A percentile compares a stretch with the other conserved stretches of the same genome.
Evolutionary conservation across 2,797 vertebrate species (phyloP).

Genomic region (Amphiprion clarkii): DNA sequence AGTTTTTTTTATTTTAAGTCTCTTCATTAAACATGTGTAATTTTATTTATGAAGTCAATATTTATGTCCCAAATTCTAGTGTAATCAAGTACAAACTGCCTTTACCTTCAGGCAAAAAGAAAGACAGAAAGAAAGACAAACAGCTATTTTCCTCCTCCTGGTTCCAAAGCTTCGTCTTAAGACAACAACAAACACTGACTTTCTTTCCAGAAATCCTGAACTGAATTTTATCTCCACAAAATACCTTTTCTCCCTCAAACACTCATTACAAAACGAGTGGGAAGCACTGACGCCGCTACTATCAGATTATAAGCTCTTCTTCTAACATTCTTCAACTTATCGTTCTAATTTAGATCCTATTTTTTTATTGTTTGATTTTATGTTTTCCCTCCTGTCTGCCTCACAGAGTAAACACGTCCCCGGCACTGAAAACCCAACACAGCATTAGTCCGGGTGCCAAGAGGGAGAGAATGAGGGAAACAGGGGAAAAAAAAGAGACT

Average conservation of each 20-base stretch:
- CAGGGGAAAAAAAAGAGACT: slow-evolving; percentile 11
- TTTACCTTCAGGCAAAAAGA: no score
- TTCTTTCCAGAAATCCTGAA: no score
- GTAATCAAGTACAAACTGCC: no score
- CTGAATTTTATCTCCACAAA: no score
- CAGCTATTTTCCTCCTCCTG: no score
- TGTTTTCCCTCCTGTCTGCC: slow-evolving; percentile 1
- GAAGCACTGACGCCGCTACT: no score
- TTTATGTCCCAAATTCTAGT: neutral
- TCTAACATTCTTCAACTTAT: neutral
- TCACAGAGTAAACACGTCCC: slow-evolving; percentile 51
- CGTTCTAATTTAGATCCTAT: neutral
- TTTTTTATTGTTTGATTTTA: slow-evolving; percentile 1
- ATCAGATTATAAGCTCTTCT: no score
- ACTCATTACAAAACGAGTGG: no score
- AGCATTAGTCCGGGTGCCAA: slow-evolving; percentile 64
- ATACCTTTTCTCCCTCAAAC: no score
- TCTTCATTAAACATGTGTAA: neutral
- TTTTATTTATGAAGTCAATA: neutral
- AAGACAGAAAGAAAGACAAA: no score
- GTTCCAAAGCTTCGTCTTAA: no score
- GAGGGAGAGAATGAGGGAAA: slow-evolving; percentile 49
- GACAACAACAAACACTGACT: no score
- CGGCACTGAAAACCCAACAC: slow-evolving; percentile 64
- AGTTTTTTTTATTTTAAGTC: neutral